Base-by-base conservation (phyloP, 2,888 invertebrate genomes). In the Brachycybe producta region DNA sequence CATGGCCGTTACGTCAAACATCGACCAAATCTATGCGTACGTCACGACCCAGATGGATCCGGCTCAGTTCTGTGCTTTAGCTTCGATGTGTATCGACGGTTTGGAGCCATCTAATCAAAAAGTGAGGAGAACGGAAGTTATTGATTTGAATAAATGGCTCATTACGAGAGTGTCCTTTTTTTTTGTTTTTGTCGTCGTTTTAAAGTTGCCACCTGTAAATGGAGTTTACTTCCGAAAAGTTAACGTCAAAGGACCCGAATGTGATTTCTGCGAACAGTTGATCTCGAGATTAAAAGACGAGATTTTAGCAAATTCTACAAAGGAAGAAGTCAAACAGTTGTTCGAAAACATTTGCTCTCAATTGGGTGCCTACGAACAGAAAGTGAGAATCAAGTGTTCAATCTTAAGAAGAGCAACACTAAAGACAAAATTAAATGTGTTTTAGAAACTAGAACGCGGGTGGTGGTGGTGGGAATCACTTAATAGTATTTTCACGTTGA, bases 231-330 rank as follows among this genome's bases (percentile, higher is more conserved):
- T 41, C 7, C 5, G 7, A 7, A 41, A 23, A 15, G 15, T 15
- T 7, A 40, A 23, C 2, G 56, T 57, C n/a, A 59, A 57, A 39
- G 61, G 62, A 17, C 51, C 61, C 30, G 60, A 86, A 1, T 90
- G 91, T 64, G 82, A 87, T 60, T 73, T 91, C 50, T 91, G 90
- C 66, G 79, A 84, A 60, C 84, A 86, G 64, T 68, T 91, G 44
- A 80, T 88, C 0, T 70, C 71, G 21, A 87, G 90, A 66, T 70
- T 88, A 57, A 77, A 80, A 54, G 84, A 88, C 62, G 72, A 86
- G 5, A 66, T 91, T 23, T 73, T 84, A 26, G 80, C 88, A 17
- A 87, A 90, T 64, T 86, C 88, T 0, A 87, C 91, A 0, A 82
- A 52, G 39, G 39, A 48, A 54, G 57, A 57, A 51, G 49, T 57